Percentiles rank a stretch among this genome's conserved stretches.
Conservation (phyloP, 1,140 invertebrate genomes). For the Apis florea region DNA sequence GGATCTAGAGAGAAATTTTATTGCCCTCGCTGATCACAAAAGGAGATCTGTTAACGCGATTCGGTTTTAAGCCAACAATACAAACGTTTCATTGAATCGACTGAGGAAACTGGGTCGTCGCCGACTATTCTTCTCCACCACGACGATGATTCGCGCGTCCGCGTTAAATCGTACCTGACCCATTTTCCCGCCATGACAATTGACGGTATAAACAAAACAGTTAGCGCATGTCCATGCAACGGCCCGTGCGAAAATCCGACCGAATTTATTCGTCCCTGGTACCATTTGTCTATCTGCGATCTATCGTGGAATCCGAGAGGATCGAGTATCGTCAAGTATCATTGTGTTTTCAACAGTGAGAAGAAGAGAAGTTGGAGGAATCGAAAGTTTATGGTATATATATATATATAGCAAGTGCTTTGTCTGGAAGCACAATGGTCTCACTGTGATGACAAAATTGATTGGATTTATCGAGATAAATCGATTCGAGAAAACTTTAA, state of each 20-base stretch:
- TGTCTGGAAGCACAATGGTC: too few relatives aligned
- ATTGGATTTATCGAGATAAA: too few relatives aligned
- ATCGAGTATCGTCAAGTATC: not conserved
- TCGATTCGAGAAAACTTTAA: too few relatives aligned
- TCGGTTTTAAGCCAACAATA: conserved; percentile 24
- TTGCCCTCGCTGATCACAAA: not conserved
- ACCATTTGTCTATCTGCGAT: not conserved
- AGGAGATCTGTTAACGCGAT: conserved; percentile 19
- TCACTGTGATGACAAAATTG: too few relatives aligned
- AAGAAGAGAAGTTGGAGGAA: not conserved
- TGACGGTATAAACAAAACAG: conserved; percentile 35
- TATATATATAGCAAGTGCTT: too few relatives aligned
- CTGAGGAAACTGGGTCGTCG: conserved; percentile 47
- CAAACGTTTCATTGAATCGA: conserved; percentile 18
- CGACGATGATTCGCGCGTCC: conserved; percentile 51
- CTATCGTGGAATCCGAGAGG: not conserved
- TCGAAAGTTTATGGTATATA: too few relatives aligned
- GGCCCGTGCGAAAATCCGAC: conserved; percentile 23
- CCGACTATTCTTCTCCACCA: conserved; percentile 47
- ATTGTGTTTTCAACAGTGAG: not conserved
- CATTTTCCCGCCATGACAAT: conserved; percentile 53
- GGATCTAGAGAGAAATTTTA: not conserved
- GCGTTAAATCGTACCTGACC: conserved; percentile 52
- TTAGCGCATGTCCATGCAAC: conserved; percentile 23
- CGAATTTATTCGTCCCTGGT: not conserved